phyloP scores from a whole-genome alignment of 2,888 invertebrate species.

The Parthenolecanium corni region DNA sequence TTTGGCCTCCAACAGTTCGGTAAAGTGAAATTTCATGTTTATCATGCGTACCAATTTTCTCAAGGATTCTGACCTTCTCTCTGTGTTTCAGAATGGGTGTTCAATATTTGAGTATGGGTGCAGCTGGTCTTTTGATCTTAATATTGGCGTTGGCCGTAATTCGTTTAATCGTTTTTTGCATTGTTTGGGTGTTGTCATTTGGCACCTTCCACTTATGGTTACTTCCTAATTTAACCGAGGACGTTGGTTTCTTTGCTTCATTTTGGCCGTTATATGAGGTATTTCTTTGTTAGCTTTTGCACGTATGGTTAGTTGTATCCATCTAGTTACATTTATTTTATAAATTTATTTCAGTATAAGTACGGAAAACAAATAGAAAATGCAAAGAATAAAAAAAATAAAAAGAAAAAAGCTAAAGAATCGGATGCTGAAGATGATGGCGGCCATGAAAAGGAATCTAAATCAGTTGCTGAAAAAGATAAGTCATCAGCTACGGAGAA shows the following conservation, averaged over 20 bases:
- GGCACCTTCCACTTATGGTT: slow-evolving; percentile 94
- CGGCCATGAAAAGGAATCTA: slow-evolving; percentile 30
- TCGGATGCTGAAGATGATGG: slow-evolving; percentile 43
- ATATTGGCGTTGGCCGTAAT: slow-evolving; percentile 82
- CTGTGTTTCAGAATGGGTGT: slow-evolving; percentile 62
- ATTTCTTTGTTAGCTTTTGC: slow-evolving; percentile 30
- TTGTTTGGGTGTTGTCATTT: slow-evolving; percentile 76
- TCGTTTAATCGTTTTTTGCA: slow-evolving; percentile 79
- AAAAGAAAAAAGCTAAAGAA: slow-evolving; percentile 66
- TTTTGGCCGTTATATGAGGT: slow-evolving; percentile 95
- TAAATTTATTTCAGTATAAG: slow-evolving; percentile 11
- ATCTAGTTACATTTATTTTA: not conserved
- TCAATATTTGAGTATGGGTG: slow-evolving; percentile 90
- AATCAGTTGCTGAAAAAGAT: slow-evolving; percentile 31
- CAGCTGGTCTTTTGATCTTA: slow-evolving; percentile 86
- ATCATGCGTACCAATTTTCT: not conserved
- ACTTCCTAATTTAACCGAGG: slow-evolving; percentile 96
- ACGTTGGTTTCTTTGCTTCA: slow-evolving; percentile 96
- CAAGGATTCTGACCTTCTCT: not conserved
- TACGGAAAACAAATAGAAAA: slow-evolving; percentile 19
- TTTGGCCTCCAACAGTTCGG: slow-evolving; percentile 92
- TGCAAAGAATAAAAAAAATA: slow-evolving; percentile 36
- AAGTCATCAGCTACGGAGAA: slow-evolving; percentile 30
- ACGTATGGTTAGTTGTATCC: slow-evolving; percentile 30
- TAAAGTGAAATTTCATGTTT: slow-evolving; percentile 37